Evolutionary conservation across 2,113 vertebrate genomes (phyloP).

Genomic region (Numida meleagris): DNA sequence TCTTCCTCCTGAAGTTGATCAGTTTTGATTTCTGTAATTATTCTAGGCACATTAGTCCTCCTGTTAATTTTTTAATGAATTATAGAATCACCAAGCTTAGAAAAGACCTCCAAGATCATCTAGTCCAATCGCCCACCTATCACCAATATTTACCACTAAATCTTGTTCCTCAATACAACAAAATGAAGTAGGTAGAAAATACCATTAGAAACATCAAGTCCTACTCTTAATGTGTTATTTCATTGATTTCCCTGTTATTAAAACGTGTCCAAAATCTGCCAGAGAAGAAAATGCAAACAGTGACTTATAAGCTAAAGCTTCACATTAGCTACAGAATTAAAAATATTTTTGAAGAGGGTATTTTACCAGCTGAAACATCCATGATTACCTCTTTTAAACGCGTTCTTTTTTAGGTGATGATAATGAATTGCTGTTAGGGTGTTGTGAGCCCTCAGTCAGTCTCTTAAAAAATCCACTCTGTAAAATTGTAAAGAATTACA

Average conservation of each 20-base stretch:
- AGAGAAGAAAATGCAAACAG: too few relatives aligned
- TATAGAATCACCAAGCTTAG: too few relatives aligned
- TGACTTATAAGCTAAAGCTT: too few relatives aligned
- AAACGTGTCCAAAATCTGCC: too few relatives aligned
- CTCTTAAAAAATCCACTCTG: background rate
- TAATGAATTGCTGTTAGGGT: background rate
- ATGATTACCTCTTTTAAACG: too few relatives aligned
- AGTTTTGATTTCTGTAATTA: background rate
- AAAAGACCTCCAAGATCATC: too few relatives aligned
- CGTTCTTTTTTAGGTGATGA: background rate
- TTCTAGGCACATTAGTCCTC: background rate
- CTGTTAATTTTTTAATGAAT: background rate
- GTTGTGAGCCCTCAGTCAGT: background rate
- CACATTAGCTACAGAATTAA: too few relatives aligned
- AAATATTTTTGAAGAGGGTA: too few relatives aligned
- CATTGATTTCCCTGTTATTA: background rate
- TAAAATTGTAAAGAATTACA: background rate
- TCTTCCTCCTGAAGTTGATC: background rate
- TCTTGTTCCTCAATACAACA: background rate
- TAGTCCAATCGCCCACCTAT: too few relatives aligned
- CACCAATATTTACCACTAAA: too few relatives aligned
- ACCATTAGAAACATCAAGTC: background rate
- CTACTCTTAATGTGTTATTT: background rate
- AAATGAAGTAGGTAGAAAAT: background rate
- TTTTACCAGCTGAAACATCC: too few relatives aligned